Evolutionary conservation across 2,888 invertebrate species (phyloP).

Genomic region (Dicyrtomina minuta): DNA sequence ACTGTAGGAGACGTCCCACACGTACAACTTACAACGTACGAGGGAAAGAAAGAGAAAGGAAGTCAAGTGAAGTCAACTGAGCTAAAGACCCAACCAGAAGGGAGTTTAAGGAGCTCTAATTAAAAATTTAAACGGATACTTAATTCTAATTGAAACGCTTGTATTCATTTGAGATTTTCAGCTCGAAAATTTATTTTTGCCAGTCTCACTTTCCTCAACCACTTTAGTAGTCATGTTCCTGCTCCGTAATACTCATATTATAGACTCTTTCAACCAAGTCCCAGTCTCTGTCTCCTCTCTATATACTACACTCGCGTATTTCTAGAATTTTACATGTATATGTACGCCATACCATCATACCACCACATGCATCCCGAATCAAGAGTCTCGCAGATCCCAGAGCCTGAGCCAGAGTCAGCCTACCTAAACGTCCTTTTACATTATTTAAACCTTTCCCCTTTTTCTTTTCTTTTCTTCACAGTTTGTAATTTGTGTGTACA

Average conservation of each 20-base stretch:
- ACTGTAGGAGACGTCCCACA: too few species aligned
- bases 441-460: too few species aligned
- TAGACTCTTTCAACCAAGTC: too few species aligned
- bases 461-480: neutral
- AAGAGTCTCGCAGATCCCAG: too few species aligned
- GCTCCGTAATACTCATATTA: neutral
- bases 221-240: conserved; percentile 1
- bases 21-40: too few species aligned
- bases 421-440: too few species aligned
- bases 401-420: too few species aligned
- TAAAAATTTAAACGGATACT: conserved; percentile 51
- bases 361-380: too few species aligned
- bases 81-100: neutral
- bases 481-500: neutral
- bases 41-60: neutral
- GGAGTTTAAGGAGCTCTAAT: conserved; percentile 33
- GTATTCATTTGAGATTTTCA: conserved; percentile 53
- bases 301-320: too few species aligned
- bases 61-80: neutral
- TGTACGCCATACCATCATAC: too few species aligned
- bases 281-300: conserved; percentile 26
- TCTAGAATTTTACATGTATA: too few species aligned
- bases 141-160: conserved; percentile 52
- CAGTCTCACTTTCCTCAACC: neutral
- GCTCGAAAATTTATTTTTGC: conserved; percentile 42